A percentile compares a stretch with the other conserved stretches of the same genome.
These are phyloP conservation scores for Lordiphosa collinella DNA, from an alignment of 1,140 invertebrate species.

Conservation along the genomic window DNA sequence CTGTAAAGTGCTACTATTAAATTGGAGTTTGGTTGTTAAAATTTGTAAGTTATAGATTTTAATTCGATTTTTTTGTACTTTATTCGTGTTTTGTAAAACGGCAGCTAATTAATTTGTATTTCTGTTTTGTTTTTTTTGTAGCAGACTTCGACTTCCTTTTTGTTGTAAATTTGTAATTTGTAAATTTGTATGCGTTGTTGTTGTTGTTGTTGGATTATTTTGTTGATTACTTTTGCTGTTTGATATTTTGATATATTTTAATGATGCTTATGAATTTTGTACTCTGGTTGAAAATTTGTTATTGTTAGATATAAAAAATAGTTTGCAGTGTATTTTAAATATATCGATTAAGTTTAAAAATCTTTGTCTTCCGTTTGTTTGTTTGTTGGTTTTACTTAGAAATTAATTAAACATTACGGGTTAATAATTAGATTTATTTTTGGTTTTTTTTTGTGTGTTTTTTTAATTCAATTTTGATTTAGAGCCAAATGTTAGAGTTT, in stretches of 20 bases:
- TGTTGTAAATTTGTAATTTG: conserved; percentile 63
- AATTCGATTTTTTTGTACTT: conserved; percentile 37
- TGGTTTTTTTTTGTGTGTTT: conserved; percentile 18
- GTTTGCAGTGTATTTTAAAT: conserved; percentile 36
- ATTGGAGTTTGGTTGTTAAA: conserved; percentile 47
- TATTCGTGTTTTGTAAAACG: conserved; percentile 60
- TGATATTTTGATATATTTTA: conserved; percentile 30
- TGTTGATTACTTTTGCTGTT: conserved; percentile 43
- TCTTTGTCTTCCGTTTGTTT: conserved; percentile 79
- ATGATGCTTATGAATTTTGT: conserved; percentile 45
- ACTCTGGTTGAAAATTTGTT: conserved; percentile 54
- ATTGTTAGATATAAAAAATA: conserved; percentile 46
- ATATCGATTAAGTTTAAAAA: conserved; percentile 57
- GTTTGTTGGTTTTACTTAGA: conserved; percentile 72
- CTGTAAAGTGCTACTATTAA: conserved; percentile 66
- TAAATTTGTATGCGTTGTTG: conserved; percentile 72
- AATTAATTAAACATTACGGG: conserved; percentile 74
- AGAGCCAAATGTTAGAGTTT: conserved; percentile 35
- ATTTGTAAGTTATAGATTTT: conserved; percentile 57
- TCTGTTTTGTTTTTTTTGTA: conserved; percentile 28
- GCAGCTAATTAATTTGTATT: conserved; percentile 51
- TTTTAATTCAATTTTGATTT: conserved; percentile 57
- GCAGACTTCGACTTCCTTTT: conserved; percentile 31
- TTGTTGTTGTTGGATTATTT: conserved; percentile 37
- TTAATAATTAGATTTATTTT: conserved; percentile 32